Evolutionary conservation across 2,797 vertebrate genomes (phyloP), one percentile per base, ranked within the genome.

Genomic region (Anniella stebbinsi): DNA sequence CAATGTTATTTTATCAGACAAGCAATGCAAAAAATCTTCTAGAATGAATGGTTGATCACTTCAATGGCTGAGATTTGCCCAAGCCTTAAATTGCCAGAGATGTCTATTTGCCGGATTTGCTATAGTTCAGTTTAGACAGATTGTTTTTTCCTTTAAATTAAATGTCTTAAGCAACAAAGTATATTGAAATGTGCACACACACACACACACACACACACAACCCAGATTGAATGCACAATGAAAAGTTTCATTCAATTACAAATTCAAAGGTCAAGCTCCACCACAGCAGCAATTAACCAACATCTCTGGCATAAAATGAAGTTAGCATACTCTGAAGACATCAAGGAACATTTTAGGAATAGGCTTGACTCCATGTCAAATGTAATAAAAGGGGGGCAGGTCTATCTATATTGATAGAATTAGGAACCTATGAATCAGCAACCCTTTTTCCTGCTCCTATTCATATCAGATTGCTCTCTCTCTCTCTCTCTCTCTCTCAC

Each of bases 331-430:
- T 17, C 57, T 30, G 0, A 33, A 13, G 0, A 0, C 15, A 8
- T 5, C 87, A 87, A 54, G n/a, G 48, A 86, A 86, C 21, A 54
- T 87, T 87, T 92, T 86, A 69, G 2, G 54, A 18, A 21, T 17
- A 21, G 4, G 0, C 91, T 82, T 89, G 25, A 69, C 23, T 80
- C 10, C 2, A 73, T 21, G 81, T 91, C 12, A 0, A 90, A 0
- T 6, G 15, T 75, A 38, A 36, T 9, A 17, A 63, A 48, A 77
- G 13, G 4, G 17, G 38, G 45, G 33, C 76, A 87, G 45, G 11
- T 17, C 8, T 63, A 25, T 63, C 60, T 63, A 23, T 5, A 63
- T 21, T 25, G 60, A 21, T 63, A 25, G 60, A 63, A 23, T 63
- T 4, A 63, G 60, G 15, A 7, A 25, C 60, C 23, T 63, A 4